Base-by-base conservation (phyloP, 1,140 invertebrate species). In the Atta texana region DNA sequence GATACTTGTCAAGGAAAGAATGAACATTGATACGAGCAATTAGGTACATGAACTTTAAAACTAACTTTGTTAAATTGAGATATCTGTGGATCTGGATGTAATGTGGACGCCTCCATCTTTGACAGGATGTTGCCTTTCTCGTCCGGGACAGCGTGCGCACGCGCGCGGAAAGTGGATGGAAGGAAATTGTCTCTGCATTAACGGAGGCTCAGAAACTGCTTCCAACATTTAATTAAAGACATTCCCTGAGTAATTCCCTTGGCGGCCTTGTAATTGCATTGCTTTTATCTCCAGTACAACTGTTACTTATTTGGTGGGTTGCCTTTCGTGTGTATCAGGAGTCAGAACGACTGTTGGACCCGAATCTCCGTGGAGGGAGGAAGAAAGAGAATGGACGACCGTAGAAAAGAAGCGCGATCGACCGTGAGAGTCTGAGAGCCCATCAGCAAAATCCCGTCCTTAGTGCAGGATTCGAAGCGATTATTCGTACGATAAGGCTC, bases 101-200 rank as follows among this genome's bases (percentile, higher is more conserved):
- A 77, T 55, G 68, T 31, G 75, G 31, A 12, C 55, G 57, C 51
- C 49, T 76, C 57, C 68, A 59, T 69, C 44, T 75, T 69, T 18
- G 39, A 21, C 87, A 90, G 91, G 92, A 94, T 92, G 92, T 94
- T 93, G 88, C 91, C 61, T 87, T 57, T 75, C 86, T 84, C 68
- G 2, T 31, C 12, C 14, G 6, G 64, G 74, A 2, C 64, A 88
- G 87, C 91, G 53, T 68, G 39, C 69, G 80, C 69, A 34, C 80
- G 55, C 69, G 80, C 69, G 14, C 61, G 93, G 91, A 93, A 94
- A 94, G 93, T 94, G 91, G 93, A 95, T 94, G 90, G 93, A 94
- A 94, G 94, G 94, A 95, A 95, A 95, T 95, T 95, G 94, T 95
- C 94, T 94, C 93, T 94, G 92, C 94, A 95, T 94, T 94, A 94